Evolutionary conservation across 2,797 vertebrate species (phyloP).

Genomic region (Syngnathus acus): DNA sequence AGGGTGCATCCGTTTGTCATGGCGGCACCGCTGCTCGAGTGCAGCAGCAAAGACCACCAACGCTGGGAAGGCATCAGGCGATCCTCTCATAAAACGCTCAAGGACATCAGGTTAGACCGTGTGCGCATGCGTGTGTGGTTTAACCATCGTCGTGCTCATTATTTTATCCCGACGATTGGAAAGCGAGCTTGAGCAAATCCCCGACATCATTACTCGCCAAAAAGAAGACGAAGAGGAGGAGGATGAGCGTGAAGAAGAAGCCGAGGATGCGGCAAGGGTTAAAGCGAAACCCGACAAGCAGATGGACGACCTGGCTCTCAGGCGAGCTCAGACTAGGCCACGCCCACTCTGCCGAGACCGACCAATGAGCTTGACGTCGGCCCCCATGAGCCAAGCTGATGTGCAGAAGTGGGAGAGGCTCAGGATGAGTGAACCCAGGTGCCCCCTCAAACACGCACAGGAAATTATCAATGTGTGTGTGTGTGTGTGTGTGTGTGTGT

Average conservation of each 20-base stretch:
- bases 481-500: constrained; percentile 6
- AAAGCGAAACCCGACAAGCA: constrained; percentile 65
- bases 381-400: constrained; percentile 82
- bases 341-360: constrained; percentile 60
- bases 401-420: constrained; percentile 88
- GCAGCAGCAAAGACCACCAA: constrained; percentile 63
- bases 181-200: constrained; percentile 57
- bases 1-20: constrained; percentile 61
- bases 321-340: constrained; percentile 62
- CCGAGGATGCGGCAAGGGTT: constrained; percentile 40
- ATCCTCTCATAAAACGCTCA: constrained; percentile 67
- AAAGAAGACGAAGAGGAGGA: constrained; percentile 42
- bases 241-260: constrained; percentile 29
- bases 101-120: constrained; percentile 61
- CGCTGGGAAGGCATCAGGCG: constrained; percentile 72
- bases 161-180: constrained; percentile 29
- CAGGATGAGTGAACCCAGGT: constrained; percentile 85
- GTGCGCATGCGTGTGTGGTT: not conserved
- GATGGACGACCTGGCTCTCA: constrained; percentile 76
- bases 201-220: constrained; percentile 55
- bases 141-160: constrained; percentile 9
- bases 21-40: constrained; percentile 41
- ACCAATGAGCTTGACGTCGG: constrained; percentile 58
- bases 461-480: constrained; percentile 2
- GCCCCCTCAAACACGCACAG: constrained; percentile 23